These are phyloP conservation scores for Cataglyphis hispanica DNA, from an alignment of 1,140 invertebrate species.

Conservation along the genomic window DNA sequence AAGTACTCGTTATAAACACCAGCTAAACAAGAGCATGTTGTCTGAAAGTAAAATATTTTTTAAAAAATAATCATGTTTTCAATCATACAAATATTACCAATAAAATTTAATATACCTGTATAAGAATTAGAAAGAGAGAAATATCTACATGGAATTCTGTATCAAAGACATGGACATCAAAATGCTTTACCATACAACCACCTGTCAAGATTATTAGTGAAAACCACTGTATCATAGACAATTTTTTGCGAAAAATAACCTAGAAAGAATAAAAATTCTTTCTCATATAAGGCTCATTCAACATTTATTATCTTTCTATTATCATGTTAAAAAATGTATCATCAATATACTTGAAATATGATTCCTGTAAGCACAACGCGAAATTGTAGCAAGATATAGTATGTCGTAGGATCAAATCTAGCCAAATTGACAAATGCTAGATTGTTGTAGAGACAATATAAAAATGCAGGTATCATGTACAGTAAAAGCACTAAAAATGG, in stretches of 20 bases:
- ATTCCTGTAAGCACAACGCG: slow-evolving; percentile 97
- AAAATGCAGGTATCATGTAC: slow-evolving; percentile 95
- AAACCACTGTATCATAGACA: slow-evolving; percentile 95
- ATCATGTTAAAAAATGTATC: slow-evolving; percentile 6
- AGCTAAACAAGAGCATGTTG: slow-evolving; percentile 96
- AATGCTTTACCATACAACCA: slow-evolving; percentile 96
- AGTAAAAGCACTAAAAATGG: slow-evolving; percentile 89
- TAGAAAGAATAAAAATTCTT: slow-evolving; percentile 83
- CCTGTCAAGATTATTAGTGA: slow-evolving; percentile 94
- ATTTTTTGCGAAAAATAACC: slow-evolving; percentile 94
- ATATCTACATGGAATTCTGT: slow-evolving; percentile 88
- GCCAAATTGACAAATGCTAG: slow-evolving; percentile 96
- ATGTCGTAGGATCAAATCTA: slow-evolving; percentile 97
- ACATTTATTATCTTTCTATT: not conserved
- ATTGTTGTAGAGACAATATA: slow-evolving; percentile 98
- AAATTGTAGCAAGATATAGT: slow-evolving; percentile 97
- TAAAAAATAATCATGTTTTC: not conserved
- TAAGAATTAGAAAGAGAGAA: slow-evolving; percentile 91
- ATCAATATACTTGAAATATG: slow-evolving; percentile 93
- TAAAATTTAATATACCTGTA: slow-evolving; percentile 83
- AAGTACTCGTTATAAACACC: slow-evolving; percentile 99
- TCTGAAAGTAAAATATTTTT: slow-evolving; percentile 88
- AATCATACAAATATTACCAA: not conserved
- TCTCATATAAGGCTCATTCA: not conserved
- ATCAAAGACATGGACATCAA: slow-evolving; percentile 82